phyloP scores from a whole-genome alignment of 2,888 invertebrate genomes.

The Tridacna crocea region DNA sequence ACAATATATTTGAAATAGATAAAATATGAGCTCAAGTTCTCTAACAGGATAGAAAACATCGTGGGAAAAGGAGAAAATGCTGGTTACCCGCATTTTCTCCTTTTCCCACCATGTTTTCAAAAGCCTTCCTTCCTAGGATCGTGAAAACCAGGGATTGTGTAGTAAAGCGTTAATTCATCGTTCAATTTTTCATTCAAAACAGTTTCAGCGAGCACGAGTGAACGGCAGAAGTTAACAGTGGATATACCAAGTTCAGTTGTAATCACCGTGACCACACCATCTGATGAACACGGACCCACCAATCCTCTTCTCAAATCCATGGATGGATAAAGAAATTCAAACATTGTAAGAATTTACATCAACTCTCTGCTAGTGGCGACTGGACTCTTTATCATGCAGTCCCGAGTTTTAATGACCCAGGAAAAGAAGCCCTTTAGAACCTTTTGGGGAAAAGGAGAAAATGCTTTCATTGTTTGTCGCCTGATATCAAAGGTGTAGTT shows the following conservation, averaged over 20 bases:
- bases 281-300: constrained; percentile 60
- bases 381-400: too few species aligned
- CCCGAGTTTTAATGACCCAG: too few species aligned
- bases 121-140: not conserved
- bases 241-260: constrained; percentile 50
- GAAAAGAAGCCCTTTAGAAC: too few species aligned
- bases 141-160: not conserved
- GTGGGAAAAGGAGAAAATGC: not conserved
- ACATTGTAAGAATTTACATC: not conserved
- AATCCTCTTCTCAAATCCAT: constrained; percentile 50
- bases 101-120: not conserved
- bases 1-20: too few species aligned
- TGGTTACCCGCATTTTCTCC: not conserved
- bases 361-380: too few species aligned
- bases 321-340: not conserved
- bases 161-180: not conserved
- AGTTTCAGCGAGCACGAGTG: not conserved
- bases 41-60: not conserved
- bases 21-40: too few species aligned
- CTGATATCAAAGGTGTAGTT: too few species aligned
- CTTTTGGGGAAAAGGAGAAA: too few species aligned
- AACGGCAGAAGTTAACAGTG: constrained; percentile 10
- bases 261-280: constrained; percentile 59
- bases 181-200: not conserved
- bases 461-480: too few species aligned